Evolutionary conservation across 2,888 invertebrate species (phyloP), one percentile per base, ranked within the genome.

Genomic region (Tetramorium bicarinatum): DNA sequence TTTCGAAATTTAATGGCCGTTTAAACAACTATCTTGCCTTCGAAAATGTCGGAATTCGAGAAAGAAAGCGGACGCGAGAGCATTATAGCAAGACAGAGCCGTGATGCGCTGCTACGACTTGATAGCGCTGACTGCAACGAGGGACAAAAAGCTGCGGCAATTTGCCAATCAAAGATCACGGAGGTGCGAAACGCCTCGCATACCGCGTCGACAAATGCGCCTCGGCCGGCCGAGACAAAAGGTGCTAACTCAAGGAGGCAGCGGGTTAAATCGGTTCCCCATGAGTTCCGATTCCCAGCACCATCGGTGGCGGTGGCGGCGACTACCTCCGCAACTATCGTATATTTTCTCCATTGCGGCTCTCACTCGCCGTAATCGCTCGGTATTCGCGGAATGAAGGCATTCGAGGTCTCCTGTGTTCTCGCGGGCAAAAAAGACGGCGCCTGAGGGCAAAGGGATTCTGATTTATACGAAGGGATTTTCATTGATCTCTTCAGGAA

Each of bases 381-480:
- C 59, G 90, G 91, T 75, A 91, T 91, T 86, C 87, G 85, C 87
- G 91, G 91, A 92, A 92, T 90, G 91, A 91, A 91, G 90, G 87
- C 86, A 89, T 91, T 82, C 84, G 59, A 74, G 61, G 69, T 59
- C 83, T 81, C 85, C 75, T 15, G 62, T 64, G 85, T 85, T 62
- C 69, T 49, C 75, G 81, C 25, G 15, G 25, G 54, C 64, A 85
- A 83, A 90, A 82, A 80, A 82, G 18, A 52, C 75, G 64, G 15
- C 64, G 67, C 44, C 66, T 61, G 80, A 66, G 82, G 66, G 64
- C 79, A 77, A 34, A 67, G 75, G 41, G 61, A 52, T 81, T 86
- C 80, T 85, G 77, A 87, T 74, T 87, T 82, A 84, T 69, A n/a
- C 18, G 13, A 41, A 47, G 13, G 67, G n/a, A n/a, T 76, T 34